Evolutionary conservation across 2,797 vertebrate genomes (phyloP).

Genomic region (Xiphophorus birchmanni): DNA sequence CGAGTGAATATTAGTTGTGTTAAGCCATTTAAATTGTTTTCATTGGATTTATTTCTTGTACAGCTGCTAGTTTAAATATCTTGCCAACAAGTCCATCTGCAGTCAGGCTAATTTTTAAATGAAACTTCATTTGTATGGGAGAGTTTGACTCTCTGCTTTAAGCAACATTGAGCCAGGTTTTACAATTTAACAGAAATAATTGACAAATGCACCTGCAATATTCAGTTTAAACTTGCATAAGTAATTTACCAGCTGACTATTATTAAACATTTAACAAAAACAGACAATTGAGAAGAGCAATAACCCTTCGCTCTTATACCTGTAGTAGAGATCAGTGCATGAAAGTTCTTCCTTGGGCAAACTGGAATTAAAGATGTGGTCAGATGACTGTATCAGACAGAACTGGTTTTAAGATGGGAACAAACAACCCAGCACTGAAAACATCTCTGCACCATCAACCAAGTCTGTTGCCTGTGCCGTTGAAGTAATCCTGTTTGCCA

Average conservation of each 20-base stretch:
- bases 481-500: slow-evolving; percentile 12
- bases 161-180: neutral
- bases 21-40: neutral
- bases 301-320: neutral
- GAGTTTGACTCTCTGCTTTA: neutral
- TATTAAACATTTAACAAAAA: too few relatives aligned
- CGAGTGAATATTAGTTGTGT: neutral
- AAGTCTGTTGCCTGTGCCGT: neutral
- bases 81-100: neutral
- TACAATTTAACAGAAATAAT: neutral
- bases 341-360: too few relatives aligned
- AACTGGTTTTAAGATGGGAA: neutral
- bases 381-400: neutral
- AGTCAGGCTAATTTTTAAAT: neutral
- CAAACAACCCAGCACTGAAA: neutral
- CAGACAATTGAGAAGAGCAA: neutral
- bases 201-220: neutral
- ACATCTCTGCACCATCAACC: neutral
- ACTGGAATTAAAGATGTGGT: neutral
- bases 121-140: neutral
- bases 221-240: neutral
- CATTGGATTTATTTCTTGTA: neutral
- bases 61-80: neutral
- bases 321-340: neutral
- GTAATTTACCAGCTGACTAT: neutral